phyloP scores from a whole-genome alignment of 2,797 vertebrate genomes.

The Pempheris klunzingeri region DNA sequence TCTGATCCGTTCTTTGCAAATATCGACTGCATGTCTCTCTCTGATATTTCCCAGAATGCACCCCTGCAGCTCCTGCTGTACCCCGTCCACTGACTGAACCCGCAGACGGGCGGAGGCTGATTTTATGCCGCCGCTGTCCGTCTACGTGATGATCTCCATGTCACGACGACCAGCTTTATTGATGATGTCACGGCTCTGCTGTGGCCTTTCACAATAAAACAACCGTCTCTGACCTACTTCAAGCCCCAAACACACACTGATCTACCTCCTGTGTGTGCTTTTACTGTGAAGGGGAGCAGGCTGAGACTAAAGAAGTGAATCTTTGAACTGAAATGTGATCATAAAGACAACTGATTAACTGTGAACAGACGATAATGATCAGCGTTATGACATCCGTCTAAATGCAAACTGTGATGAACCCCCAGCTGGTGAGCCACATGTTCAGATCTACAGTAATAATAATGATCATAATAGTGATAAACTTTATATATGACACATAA shows the following conservation, averaged over 20 bases:
- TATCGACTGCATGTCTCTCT: conserved; percentile 72
- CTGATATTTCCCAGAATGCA: conserved; percentile 18
- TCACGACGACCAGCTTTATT: rapidly evolving
- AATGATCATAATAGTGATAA: too few species aligned
- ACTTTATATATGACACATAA: too few species aligned
- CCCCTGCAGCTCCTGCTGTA: not conserved
- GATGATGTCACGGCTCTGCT: conserved; percentile 31
- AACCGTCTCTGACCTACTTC: not conserved
- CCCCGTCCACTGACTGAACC: not conserved
- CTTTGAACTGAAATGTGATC: conserved; percentile 22
- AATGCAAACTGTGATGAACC: conserved; percentile 3
- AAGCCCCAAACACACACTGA: not conserved
- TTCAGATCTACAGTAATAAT: too few species aligned
- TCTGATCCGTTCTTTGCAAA: conserved; percentile 77
- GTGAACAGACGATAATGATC: not conserved
- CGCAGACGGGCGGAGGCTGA: not conserved
- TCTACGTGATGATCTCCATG: conserved; percentile 5
- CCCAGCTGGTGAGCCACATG: too few species aligned
- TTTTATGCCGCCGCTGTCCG: not conserved
- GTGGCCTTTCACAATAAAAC: conserved; percentile 51
- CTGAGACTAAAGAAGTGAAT: not conserved
- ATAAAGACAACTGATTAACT: not conserved
- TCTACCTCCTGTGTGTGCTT: not conserved
- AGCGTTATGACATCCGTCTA: not conserved
- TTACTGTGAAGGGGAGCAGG: not conserved